Base-by-base conservation (phyloP, 2,888 invertebrate genomes). In the Pandemis cinnamomeana region DNA sequence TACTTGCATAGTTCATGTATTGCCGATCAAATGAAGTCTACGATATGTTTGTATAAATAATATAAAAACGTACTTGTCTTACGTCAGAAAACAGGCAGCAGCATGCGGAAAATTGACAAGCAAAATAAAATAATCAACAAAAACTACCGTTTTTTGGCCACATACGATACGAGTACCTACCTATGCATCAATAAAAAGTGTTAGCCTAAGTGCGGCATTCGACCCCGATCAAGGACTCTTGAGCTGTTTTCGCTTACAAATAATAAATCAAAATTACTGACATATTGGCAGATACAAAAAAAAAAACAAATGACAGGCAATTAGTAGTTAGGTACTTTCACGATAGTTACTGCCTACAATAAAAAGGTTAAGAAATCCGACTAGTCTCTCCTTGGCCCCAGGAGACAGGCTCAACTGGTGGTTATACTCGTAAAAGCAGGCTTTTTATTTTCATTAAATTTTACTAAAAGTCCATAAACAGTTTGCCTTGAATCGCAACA, bases 141-240 rank as follows among this genome's bases (percentile, higher is more conserved):
- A 55, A 55, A 55, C 15, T 2, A 20, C 5, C 2, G 27, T 20
- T 20, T 27, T 58, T 58, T 27, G 58, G 27, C 58, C 58, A 7
- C 58, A 27, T 27, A 36, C 27, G 27, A 36, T 36, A 36, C 27
- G 27, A 36, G 27, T 36, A 36, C 27, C 27, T 36, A 36, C 27
- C 27, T 36, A 1, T 10, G 20, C 7, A 27, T 10, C 27, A 10
- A 27, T 10, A 6, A 55, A 55, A 58, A 27, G 10, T 27, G 11
- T 58, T 58, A 27, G 58, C 58, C 4, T 58, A 27, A 27, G 27
- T 36, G 27, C 27, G 27, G 58, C 20, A 58, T 58, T 58, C 27
- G 58, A 58, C 58, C 27, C 27, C 10, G 58, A 58, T 10, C 58
- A 58, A 58, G 58, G 58, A 58, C 58, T 58, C 27, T 46, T 10